Percentiles rank a stretch among this genome's conserved stretches.
Evolutionary conservation across 2,888 invertebrate genomes (phyloP).

Genomic region (Troglohyphantes excavatus): DNA sequence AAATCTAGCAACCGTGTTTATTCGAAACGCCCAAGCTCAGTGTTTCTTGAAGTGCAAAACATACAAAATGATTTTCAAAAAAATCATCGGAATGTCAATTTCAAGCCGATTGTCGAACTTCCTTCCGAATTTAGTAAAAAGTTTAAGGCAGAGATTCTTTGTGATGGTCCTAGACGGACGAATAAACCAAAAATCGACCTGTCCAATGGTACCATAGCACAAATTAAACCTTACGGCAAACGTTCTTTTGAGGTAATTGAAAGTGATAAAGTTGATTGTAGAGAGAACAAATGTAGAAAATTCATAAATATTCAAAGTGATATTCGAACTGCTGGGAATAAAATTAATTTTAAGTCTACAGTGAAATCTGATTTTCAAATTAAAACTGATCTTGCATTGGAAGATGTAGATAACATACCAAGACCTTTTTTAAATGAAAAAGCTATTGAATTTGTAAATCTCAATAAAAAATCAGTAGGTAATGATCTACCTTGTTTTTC

Average conservation of each 20-base stretch:
- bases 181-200: background rate
- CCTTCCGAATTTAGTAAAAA: background rate
- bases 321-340: background rate
- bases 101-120: background rate
- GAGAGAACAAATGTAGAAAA: background rate
- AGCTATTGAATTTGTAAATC: background rate
- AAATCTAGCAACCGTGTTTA: background rate
- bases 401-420: background rate
- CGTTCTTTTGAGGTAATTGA: background rate
- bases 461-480: too few relatives aligned
- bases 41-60: constrained; percentile 44
- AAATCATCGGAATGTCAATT: too few relatives aligned
- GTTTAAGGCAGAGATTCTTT: background rate
- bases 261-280: background rate
- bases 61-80: constrained; percentile 11
- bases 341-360: background rate
- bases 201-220: background rate
- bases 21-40: background rate
- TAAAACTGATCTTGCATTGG: background rate
- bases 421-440: background rate
- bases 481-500: too few relatives aligned
- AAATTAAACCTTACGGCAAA: background rate
- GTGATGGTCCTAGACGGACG: background rate
- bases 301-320: background rate
- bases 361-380: background rate